These are phyloP conservation scores for Callithrix jacchus DNA, from an alignment of 2,113 vertebrate species.

Conservation along the genomic window DNA sequence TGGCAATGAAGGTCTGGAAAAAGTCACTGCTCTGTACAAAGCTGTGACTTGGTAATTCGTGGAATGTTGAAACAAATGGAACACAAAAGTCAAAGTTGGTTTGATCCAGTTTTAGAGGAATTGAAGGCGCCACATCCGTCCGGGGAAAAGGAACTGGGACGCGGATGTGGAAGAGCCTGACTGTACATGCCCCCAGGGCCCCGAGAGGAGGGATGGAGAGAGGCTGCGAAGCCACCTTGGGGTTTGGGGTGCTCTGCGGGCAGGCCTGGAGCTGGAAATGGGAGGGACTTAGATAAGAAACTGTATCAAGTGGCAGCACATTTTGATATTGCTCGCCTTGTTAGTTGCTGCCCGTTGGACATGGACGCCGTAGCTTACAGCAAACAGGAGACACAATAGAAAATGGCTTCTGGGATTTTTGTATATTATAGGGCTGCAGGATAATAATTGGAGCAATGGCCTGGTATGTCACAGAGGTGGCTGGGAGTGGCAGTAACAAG, in stretches of 20 bases:
- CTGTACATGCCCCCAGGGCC: no score
- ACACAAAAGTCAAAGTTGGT: not conserved
- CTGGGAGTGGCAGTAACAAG: not conserved
- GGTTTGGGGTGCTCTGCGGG: not conserved
- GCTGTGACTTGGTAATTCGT: not conserved
- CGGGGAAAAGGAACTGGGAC: not conserved
- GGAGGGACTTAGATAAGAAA: not conserved
- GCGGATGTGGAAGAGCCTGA: not conserved
- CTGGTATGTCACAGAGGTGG: not conserved
- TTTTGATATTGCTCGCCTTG: rapidly evolving
- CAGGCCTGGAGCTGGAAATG: not conserved
- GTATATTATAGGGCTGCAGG: not conserved
- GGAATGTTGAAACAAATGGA: no score
- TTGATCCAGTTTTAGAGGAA: not conserved
- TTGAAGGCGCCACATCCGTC: not conserved
- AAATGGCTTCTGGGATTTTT: no score
- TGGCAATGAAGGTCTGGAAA: not conserved
- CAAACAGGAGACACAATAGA: not conserved
- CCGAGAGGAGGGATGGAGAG: no score
- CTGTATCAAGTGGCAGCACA: not conserved
- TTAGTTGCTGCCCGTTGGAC: no score
- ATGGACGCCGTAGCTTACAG: not conserved
- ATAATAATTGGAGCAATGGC: no score
- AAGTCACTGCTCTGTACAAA: not conserved
- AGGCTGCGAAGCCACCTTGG: no score